Evolutionary conservation across 2,888 invertebrate genomes (phyloP).

Genomic region (Fissipunctia ypsillon): DNA sequence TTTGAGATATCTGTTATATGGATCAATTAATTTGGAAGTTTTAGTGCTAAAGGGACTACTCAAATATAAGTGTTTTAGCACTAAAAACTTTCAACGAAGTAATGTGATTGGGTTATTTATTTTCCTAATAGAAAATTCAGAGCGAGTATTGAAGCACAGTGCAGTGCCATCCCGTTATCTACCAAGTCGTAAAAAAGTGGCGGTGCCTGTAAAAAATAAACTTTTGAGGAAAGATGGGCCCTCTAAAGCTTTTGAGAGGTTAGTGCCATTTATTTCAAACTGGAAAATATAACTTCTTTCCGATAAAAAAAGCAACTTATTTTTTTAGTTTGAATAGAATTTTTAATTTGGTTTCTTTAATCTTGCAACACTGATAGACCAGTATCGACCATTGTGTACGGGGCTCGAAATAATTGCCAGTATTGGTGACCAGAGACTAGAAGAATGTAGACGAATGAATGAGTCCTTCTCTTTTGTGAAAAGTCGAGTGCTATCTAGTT

Average conservation of each 20-base stretch:
- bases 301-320: not conserved
- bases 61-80: not conserved
- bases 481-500: constrained; percentile 22
- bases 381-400: constrained; percentile 24
- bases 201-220: constrained; percentile 19
- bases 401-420: not conserved
- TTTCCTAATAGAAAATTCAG: constrained; percentile 46
- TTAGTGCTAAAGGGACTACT: not conserved
- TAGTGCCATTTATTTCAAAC: constrained; percentile 14
- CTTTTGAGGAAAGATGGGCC: constrained; percentile 17
- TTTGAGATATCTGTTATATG: not conserved
- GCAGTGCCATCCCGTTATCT: constrained; percentile 61
- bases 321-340: not conserved
- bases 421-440: constrained; percentile 35
- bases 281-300: not conserved
- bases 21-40: not conserved
- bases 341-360: not conserved
- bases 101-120: not conserved
- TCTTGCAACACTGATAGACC: constrained; percentile 26
- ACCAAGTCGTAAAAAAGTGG: constrained; percentile 41
- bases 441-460: constrained; percentile 29
- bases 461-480: constrained; percentile 21
- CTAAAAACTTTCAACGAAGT: not conserved
- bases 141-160: constrained; percentile 53
- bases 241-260: constrained; percentile 26